Base-by-base conservation (phyloP, 2,888 invertebrate species). In the Drosophila neotestacea region DNA sequence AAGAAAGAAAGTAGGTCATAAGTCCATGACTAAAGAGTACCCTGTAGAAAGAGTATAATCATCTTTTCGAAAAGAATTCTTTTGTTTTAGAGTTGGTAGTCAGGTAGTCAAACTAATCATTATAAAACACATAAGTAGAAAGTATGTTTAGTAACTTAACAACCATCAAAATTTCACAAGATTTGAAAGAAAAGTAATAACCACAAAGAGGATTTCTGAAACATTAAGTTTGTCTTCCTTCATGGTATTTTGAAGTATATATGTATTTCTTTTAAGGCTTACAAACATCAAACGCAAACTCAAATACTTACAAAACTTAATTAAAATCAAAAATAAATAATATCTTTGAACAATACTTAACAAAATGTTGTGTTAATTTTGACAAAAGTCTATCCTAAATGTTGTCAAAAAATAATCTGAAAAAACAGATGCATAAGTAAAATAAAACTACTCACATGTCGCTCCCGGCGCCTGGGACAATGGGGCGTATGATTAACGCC, bases 401-500 rank as follows among this genome's bases (percentile, higher is more conserved):
- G 44, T 58, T 54, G 39, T 44, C 42, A 52, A 46, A 42, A 62
- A 52, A 63, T 55, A 58, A 55, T 22, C 22, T 38, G 39, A 44
- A 48, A 44, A 54, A 39, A 48, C 13, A 59, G 28, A 46, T 30
- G 59, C 3, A 62, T 32, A 47, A 42, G 61, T 50, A 64, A 76
- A 70, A 70, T 67, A 51, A 41, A 56, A 63, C 63, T 62, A 81
- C 72, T 46, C 79, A 76, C 64, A 73, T 64, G 51, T 51, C 42
- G 22, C 32, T 38, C 13, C 27, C 62, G 54, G 22, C 64, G 55
- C 9, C 48, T 28, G 62, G 54, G n/a, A 78, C 78, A 73, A 66
- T 65, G 54, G 69, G 85, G 73, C 77, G 77, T 81, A 83, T 83
- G 87, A 87, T 87, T 83, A 83, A 87, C 88, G 88, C 81, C 71